Evolutionary conservation across 1,140 invertebrate genomes (phyloP).

Genomic region (Sycophila sp.): DNA sequence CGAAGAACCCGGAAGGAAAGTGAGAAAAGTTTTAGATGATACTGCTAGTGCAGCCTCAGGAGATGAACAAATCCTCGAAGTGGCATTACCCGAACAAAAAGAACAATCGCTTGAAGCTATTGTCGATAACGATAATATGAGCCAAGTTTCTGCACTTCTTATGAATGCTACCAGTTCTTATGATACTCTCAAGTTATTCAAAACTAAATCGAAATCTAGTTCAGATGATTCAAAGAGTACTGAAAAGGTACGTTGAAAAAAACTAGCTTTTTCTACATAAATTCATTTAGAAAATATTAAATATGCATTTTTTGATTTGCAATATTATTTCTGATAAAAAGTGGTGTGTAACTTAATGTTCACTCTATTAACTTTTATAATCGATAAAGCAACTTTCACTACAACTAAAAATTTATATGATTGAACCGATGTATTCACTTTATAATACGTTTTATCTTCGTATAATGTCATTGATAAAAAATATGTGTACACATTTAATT

Average conservation of each 20-base stretch:
- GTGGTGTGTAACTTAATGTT: too few relatives aligned
- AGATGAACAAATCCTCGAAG: constrained; percentile 33
- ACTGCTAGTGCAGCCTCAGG: background rate
- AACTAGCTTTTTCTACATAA: too few relatives aligned
- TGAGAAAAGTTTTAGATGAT: background rate
- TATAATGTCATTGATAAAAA: too few relatives aligned
- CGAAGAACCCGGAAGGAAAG: background rate
- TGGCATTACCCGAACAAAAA: background rate
- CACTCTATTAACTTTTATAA: too few relatives aligned
- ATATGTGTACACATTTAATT: too few relatives aligned
- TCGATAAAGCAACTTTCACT: too few relatives aligned
- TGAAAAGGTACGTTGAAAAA: constrained; percentile 51
- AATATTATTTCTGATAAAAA: too few relatives aligned
- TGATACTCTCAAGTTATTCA: constrained; percentile 61
- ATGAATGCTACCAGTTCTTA: constrained; percentile 54
- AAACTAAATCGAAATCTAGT: constrained; percentile 45
- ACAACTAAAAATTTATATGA: too few relatives aligned
- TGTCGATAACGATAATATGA: constrained; percentile 44
- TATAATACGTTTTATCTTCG: too few relatives aligned
- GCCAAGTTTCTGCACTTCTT: constrained; percentile 52
- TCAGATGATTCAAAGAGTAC: constrained; percentile 57
- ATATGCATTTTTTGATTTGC: too few relatives aligned
- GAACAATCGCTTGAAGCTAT: constrained; percentile 37
- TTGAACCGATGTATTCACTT: too few relatives aligned
- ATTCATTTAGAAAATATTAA: too few relatives aligned